Conservation (phyloP, 1,140 invertebrate species). For the Asobara japonica region DNA sequence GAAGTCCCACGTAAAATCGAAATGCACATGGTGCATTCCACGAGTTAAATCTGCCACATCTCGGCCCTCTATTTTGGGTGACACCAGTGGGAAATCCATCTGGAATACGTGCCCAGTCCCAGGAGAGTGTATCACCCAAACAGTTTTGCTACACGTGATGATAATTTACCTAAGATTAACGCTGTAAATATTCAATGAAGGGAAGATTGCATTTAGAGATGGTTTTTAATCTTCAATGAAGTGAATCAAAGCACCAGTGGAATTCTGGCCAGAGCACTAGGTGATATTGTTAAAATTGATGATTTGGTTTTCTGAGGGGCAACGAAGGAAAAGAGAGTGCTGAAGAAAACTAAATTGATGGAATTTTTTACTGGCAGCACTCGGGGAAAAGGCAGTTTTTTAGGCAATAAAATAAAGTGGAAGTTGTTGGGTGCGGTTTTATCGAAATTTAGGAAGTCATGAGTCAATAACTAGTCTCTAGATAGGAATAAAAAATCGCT, state of each 20-base stretch:
- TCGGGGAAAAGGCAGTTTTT: slow-evolving; percentile 29
- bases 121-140: background rate
- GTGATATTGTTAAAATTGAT: background rate
- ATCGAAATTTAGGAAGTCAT: slow-evolving; percentile 30
- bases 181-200: background rate
- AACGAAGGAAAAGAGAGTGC: background rate
- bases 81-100: slow-evolving; percentile 15
- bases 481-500: no score
- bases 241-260: no score
- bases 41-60: background rate
- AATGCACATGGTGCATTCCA: background rate
- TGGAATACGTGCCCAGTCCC: background rate
- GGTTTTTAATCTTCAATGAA: background rate
- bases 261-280: no score
- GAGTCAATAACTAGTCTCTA: slow-evolving; percentile 13
- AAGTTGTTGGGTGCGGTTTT: slow-evolving; percentile 8
- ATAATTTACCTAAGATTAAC: background rate
- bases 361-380: background rate
- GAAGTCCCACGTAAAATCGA: background rate
- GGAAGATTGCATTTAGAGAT: background rate
- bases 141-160: background rate
- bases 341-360: background rate
- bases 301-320: background rate
- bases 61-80: slow-evolving; percentile 1
- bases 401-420: slow-evolving; percentile 44